Evolutionary conservation across 2,888 invertebrate genomes (phyloP).

Genomic region (Eurytoma adleriae): DNA sequence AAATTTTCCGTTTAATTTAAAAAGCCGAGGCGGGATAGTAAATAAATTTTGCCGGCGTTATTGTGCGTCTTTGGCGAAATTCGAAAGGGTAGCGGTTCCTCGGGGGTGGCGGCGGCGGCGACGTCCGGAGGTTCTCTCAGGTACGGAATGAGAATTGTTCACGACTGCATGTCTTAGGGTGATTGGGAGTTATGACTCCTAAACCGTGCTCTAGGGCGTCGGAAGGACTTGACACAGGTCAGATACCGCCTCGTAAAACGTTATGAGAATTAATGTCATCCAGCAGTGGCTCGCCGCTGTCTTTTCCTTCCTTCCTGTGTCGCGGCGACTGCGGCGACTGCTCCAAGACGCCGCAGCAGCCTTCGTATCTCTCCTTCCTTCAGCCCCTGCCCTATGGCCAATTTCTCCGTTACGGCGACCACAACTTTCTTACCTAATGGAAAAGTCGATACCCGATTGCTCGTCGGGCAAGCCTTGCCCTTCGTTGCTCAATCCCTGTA

Average conservation of each 20-base stretch:
- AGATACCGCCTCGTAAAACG: conserved; percentile 75
- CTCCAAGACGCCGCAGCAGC: conserved; percentile 32
- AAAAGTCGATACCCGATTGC: conserved; percentile 73
- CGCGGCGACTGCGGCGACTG: conserved; percentile 34
- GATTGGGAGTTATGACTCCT: conserved; percentile 76
- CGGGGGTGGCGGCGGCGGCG: conserved; percentile 29
- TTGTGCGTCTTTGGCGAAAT: conserved; percentile 41
- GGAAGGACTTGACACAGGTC: conserved; percentile 74
- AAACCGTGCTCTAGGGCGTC: conserved; percentile 72
- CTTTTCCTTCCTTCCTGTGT: conserved; percentile 56
- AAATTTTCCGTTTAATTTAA: too few species aligned
- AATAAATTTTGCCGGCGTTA: conserved; percentile 20
- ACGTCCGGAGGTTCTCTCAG: conserved; percentile 53
- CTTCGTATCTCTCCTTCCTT: conserved; percentile 9
- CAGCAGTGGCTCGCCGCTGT: conserved; percentile 55
- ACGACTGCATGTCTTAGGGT: conserved; percentile 74
- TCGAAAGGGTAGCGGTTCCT: conserved; percentile 20
- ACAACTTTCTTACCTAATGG: conserved; percentile 73
- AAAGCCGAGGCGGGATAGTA: neutral
- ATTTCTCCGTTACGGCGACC: conserved; percentile 72
- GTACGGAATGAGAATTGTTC: conserved; percentile 66
- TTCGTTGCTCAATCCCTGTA: neutral
- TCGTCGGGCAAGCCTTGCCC: conserved; percentile 10
- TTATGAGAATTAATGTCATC: conserved; percentile 75
- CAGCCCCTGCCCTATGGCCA: conserved; percentile 67